Conservation (phyloP, 2,888 invertebrate species). For the Lepidonotus clava region DNA sequence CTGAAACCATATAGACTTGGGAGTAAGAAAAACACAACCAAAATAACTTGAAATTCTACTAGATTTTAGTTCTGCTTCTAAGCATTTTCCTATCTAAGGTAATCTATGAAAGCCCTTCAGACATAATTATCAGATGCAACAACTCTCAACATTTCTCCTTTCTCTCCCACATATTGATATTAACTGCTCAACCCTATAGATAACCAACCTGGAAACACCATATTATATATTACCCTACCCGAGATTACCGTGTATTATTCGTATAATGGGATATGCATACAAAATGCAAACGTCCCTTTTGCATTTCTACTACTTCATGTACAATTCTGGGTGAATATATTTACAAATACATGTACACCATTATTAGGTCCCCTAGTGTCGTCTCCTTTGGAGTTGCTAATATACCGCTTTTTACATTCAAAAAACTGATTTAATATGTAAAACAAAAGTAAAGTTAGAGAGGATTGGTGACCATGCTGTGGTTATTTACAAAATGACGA, state of each 20-base stretch:
- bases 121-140: too few relatives aligned
- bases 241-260: background rate
- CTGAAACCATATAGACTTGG: too few relatives aligned
- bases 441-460: background rate
- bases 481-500: background rate
- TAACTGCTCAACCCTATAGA: background rate
- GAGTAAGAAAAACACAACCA: too few relatives aligned
- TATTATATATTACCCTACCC: background rate
- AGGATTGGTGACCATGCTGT: background rate
- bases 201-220: background rate
- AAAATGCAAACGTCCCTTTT: background rate
- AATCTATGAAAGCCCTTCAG: too few relatives aligned
- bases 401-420: background rate
- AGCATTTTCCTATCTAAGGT: too few relatives aligned
- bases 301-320: background rate
- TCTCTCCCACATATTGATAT: too few relatives aligned
- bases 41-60: too few relatives aligned
- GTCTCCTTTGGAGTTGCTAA: background rate
- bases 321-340: background rate
- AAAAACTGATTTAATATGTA: background rate
- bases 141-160: too few relatives aligned
- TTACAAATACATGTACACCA: slow-evolving; percentile 1
- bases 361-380: background rate
- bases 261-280: background rate
- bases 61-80: too few relatives aligned